Percentiles rank a stretch among this genome's conserved stretches.
phyloP scores from a whole-genome alignment of 2,888 invertebrate species.

The Antheraea yamamai region DNA sequence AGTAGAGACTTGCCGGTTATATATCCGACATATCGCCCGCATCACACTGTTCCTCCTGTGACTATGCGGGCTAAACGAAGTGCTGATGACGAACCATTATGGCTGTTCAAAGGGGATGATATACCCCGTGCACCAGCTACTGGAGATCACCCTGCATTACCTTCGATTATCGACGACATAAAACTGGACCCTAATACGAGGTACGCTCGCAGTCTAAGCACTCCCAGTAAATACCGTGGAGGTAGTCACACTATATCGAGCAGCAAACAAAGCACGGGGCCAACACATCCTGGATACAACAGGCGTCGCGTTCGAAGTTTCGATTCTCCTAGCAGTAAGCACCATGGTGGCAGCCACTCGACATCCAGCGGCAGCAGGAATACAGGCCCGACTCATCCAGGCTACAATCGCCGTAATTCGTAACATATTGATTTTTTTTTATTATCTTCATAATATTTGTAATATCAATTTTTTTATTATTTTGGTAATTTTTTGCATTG shows the following conservation, averaged over 20 bases:
- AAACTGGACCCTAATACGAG: conserved; percentile 25
- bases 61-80: conserved; percentile 26
- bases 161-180: conserved; percentile 30
- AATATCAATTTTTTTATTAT: background rate
- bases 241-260: conserved; percentile 39
- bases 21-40: conserved; percentile 26
- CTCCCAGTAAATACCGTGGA: conserved; percentile 43
- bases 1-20: conserved; percentile 22
- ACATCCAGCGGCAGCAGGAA: conserved; percentile 37
- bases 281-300: conserved; percentile 19
- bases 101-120: conserved; percentile 24
- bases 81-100: conserved; percentile 20
- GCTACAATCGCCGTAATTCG: conserved; percentile 52
- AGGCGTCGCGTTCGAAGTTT: background rate
- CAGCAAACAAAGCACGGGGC: conserved; percentile 43
- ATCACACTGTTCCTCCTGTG: conserved; percentile 14
- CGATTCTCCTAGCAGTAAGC: conserved; percentile 30
- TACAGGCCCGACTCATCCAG: conserved; percentile 51
- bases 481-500: background rate
- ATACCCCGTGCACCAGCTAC: conserved; percentile 25
- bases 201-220: conserved; percentile 33
- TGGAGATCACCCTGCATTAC: conserved; percentile 29
- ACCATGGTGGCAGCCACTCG: conserved; percentile 40
- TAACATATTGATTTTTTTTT: conserved; percentile 25
- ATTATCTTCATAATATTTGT: background rate